A percentile compares a stretch with the other conserved stretches of the same genome.
These are phyloP conservation scores for Cinclus cinclus DNA, from an alignment of 2,113 vertebrate genomes.

Conservation along the genomic window DNA sequence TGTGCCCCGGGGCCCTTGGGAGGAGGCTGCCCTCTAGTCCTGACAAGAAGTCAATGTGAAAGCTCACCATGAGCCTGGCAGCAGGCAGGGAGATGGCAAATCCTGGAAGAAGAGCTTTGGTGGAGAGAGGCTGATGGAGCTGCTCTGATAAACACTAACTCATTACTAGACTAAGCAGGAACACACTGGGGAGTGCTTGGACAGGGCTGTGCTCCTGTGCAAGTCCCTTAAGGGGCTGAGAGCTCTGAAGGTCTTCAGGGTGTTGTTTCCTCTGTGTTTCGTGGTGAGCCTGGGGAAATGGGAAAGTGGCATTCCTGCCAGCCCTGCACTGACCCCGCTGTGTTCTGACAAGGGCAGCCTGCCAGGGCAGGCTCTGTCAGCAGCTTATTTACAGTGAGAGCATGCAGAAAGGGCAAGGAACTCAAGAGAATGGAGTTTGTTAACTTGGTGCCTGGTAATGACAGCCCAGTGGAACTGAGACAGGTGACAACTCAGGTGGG, in stretches of 20 bases:
- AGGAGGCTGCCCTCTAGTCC: background rate
- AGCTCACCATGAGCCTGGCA: background rate
- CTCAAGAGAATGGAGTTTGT: background rate
- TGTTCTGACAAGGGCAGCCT: background rate
- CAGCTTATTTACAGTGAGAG: background rate
- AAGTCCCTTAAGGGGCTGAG: background rate
- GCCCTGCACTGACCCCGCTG: background rate
- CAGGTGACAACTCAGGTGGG: background rate
- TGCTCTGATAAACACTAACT: background rate
- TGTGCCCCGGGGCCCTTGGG: background rate
- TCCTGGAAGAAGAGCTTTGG: background rate
- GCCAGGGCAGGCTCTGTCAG: constrained; percentile 8
- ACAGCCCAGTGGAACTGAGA: background rate
- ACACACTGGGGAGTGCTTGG: background rate
- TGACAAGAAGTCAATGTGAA: background rate
- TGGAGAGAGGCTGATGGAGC: background rate
- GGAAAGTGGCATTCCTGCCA: background rate
- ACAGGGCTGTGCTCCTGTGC: background rate
- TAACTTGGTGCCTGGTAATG: background rate
- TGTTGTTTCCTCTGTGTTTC: background rate
- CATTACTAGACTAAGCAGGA: background rate
- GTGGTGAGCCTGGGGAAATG: background rate
- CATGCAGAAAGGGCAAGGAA: background rate
- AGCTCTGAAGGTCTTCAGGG: background rate
- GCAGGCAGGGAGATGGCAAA: background rate